Percentiles rank a stretch among this genome's conserved stretches.
phyloP scores from a whole-genome alignment of 2,888 invertebrate species.

The Stenotaenia linearis region DNA sequence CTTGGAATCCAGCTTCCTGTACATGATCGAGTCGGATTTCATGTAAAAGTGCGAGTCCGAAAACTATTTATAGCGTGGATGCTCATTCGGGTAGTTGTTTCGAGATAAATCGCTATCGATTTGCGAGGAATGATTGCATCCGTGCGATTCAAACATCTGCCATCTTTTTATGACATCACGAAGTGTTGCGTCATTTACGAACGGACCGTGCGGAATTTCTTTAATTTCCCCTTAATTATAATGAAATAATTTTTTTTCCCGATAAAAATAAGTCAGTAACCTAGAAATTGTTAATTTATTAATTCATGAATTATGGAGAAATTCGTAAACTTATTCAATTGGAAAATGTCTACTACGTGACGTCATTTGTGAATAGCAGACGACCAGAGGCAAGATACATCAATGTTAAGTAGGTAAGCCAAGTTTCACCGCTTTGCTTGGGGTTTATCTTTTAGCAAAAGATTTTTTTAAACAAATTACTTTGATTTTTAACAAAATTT shows the following conservation, averaged over 20 bases:
- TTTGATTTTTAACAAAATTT: too few species aligned
- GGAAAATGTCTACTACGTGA: too few species aligned
- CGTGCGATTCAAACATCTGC: conserved; percentile 26
- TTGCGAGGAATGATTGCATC: background rate
- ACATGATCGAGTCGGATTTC: background rate
- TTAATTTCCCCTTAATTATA: too few species aligned
- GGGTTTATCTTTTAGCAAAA: too few species aligned
- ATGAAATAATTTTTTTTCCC: too few species aligned
- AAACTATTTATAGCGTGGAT: background rate
- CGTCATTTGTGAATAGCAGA: conserved; percentile 13
- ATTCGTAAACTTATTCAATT: background rate
- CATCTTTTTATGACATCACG: conserved; percentile 4
- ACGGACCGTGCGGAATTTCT: background rate
- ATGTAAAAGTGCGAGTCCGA: background rate
- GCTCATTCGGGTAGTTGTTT: background rate
- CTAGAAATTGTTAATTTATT: background rate
- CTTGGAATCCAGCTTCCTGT: conserved; percentile 39
- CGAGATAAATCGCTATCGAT: background rate
- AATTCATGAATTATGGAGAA: background rate
- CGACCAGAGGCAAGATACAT: conserved; percentile 7
- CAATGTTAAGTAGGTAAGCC: background rate
- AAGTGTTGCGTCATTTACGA: background rate
- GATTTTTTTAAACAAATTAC: too few species aligned
- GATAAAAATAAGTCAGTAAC: too few species aligned
- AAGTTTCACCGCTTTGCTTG: background rate